These are phyloP conservation scores for Cassiopea xamachana DNA, from an alignment of 30 jellyfish, hydroid and myxozoan species.

Conservation along the genomic window DNA sequence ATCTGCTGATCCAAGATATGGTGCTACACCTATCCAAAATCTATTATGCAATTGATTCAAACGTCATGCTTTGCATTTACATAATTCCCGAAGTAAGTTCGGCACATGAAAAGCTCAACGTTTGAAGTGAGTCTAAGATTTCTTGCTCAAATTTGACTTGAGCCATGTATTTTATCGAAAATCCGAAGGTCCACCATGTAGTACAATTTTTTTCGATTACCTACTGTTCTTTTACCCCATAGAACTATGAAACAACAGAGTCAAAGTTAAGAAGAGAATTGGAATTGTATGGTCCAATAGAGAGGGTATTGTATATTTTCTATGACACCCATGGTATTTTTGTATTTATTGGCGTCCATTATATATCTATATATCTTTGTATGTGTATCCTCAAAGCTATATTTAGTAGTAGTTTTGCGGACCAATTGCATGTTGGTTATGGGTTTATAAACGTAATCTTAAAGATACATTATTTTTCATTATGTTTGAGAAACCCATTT, in stretches of 20 bases:
- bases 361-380: too few relatives aligned
- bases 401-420: too few relatives aligned
- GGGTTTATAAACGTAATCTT: too few relatives aligned
- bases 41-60: not conserved
- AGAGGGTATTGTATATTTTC: conserved; percentile 55
- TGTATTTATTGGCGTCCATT: not conserved
- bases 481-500: too few relatives aligned
- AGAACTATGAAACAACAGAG: conserved; percentile 95
- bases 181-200: too few relatives aligned
- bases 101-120: not conserved
- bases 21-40: not conserved
- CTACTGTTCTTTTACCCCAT: not conserved
- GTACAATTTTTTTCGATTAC: too few relatives aligned
- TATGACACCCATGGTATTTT: too few relatives aligned
- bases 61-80: not conserved
- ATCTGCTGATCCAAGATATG: not conserved
- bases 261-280: conserved; percentile 90
- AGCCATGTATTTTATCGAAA: not conserved
- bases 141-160: not conserved
- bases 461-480: too few relatives aligned
- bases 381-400: too few relatives aligned
- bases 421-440: too few relatives aligned
- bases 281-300: conserved; percentile 94
- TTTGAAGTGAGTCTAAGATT: not conserved
- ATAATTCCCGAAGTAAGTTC: not conserved